Base-by-base conservation (phyloP, 1,140 invertebrate genomes). In the Arion vulgaris region DNA sequence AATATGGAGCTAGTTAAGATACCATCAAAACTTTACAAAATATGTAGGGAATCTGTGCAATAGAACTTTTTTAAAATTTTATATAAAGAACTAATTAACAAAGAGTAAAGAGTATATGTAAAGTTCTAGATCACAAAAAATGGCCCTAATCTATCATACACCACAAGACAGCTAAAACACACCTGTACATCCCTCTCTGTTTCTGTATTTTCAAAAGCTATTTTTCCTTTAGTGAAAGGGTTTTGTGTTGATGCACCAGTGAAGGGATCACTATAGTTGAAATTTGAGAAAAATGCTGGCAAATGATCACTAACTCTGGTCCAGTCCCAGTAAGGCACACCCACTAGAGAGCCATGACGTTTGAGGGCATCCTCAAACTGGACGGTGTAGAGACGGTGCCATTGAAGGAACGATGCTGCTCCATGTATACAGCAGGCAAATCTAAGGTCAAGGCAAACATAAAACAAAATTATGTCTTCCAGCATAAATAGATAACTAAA, bases 341-440 rank as follows among this genome's bases (percentile, higher is more conserved):
- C 86, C 2, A 86, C 80, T 1, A 39, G 80, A 26, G 86, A 77
- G 23, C 86, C 86, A 53, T 83, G 86, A 19, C 84, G 76, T 49
- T 79, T 72, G 41, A 86, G 80, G 1, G 86, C 86, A 75, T 86
- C 84, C 62, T 86, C 84, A 74, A 86, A 75, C 78, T 86, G 86
- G 5, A 86, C 82, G 41, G 84, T 85, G 80, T 85, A 85, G 17
- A 86, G 76, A 49, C 86, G 41, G 74, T 86, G 86, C 86, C 86
- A 86, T 69, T 85, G 84, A 9, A 84, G 86, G 82, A 86, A 86
- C 32, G 80, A 81, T 19, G 86, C 84, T 82, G 78, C 82, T 15
- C 86, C 86, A 53, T 86, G 86, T 34, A 85, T 51, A 49, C 86
- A 86, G 82, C 86, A 86, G 26, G 86, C 86, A 77, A 71, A 83